Evolutionary conservation across 2,113 vertebrate species (phyloP), one percentile per base, ranked within the genome.

Genomic region (Ornithorhynchus anatinus): DNA sequence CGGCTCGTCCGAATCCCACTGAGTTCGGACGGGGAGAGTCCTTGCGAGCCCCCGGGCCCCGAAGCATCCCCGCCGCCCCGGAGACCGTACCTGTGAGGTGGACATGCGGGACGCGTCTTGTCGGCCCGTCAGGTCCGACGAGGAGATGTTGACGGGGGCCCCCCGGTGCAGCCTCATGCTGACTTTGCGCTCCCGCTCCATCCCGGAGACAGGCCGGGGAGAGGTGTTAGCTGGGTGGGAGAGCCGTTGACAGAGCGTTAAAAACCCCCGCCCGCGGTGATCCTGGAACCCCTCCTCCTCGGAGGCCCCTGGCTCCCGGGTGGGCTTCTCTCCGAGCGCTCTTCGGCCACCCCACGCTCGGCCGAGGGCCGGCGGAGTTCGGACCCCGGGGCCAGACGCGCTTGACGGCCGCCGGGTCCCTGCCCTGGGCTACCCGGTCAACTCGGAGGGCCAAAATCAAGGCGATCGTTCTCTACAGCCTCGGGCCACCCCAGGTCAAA

Each of bases 81-180:
- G 37, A 25, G 77, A 16, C 20, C 87, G 45, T 95, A 98, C 97
- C 96, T 98, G 97, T 47, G 96, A 98, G 79, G 97, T 98, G 89
- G 97, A 98, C 97, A 98, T 98, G 92, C 95, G 96, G 36, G 96
- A 97, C 73, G 96, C 94, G 83, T 99, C 97, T 89, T 98, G 96
- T 54, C 96, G 94, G 80, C 96, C 97, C 2, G 97, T 98, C 84
- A 98, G 88, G 76, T 99, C 97, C 11, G 97, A 98, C 0, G 97
- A 97, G 0, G 96, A 99, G 71, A 97, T 92, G 75, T 98, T 98
- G 84, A 97, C 96, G 0, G 97, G 96, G 64, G 97, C 95, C 2
- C 96, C 95, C 0, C 97, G 96, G 90, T 98, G 97, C 84, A 99
- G 91, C 70, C 96, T 90, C 97, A 98, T 97, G 90, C 97, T 97